These are phyloP conservation scores for Ennomos fuscantarius DNA, from an alignment of 2,888 invertebrate species.

Conservation along the genomic window DNA sequence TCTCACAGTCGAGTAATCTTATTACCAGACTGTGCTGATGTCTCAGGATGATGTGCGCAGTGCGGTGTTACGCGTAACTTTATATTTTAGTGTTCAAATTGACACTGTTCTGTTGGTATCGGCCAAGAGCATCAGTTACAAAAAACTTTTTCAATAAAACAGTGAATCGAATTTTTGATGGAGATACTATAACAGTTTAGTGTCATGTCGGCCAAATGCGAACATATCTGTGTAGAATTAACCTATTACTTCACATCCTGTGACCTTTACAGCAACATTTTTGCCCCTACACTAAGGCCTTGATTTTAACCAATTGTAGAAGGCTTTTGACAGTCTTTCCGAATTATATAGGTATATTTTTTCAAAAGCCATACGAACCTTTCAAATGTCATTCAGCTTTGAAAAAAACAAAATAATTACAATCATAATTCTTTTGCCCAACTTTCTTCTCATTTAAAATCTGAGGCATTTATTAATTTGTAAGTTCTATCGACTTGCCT, in stretches of 20 bases:
- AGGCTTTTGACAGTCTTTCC: not conserved
- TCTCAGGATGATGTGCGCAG: too few relatives aligned
- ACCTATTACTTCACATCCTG: constrained; percentile 17
- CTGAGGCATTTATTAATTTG: constrained; percentile 4
- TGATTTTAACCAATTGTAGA: constrained; percentile 19
- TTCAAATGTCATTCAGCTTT: constrained; percentile 11
- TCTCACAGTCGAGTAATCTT: too few relatives aligned
- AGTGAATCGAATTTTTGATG: too few relatives aligned
- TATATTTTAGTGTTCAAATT: too few relatives aligned
- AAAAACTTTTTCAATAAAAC: too few relatives aligned
- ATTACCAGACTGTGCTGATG: too few relatives aligned
- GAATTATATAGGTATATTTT: not conserved
- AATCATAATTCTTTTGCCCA: constrained; percentile 10
- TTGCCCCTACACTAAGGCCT: constrained; percentile 3
- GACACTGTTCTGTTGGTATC: too few relatives aligned
- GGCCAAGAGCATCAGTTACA: too few relatives aligned
- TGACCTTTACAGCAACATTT: constrained; percentile 9
- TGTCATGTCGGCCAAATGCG: too few relatives aligned
- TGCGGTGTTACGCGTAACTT: too few relatives aligned
- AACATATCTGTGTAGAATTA: too few relatives aligned
- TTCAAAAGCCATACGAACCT: not conserved
- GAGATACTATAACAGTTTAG: too few relatives aligned
- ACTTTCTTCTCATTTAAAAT: constrained; percentile 15
- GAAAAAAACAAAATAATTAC: constrained; percentile 6
- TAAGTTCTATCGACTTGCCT: constrained; percentile 19